phyloP scores from a whole-genome alignment of 2,797 vertebrate species.

The Sternarchorhynchus goeldii region DNA sequence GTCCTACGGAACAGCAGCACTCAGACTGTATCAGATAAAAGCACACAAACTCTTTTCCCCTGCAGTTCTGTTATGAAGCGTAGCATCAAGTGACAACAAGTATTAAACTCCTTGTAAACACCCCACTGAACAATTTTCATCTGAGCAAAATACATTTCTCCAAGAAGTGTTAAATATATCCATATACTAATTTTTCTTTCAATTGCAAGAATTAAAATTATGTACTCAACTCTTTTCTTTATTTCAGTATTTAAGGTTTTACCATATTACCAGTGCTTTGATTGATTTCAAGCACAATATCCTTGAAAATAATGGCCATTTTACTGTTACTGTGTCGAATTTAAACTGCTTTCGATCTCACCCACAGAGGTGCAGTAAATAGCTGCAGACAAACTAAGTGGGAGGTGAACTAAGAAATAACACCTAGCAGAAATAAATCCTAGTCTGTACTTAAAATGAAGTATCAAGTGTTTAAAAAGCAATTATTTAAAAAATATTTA shows the following conservation, averaged over 20 bases:
- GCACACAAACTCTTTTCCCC: slow-evolving; percentile 82
- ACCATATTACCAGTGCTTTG: slow-evolving; percentile 5
- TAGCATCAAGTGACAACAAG: slow-evolving; percentile 47
- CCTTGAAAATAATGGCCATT: slow-evolving; percentile 11
- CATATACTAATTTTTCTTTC: too few relatives aligned
- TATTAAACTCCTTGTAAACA: slow-evolving; percentile 10
- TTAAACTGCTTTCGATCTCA: slow-evolving; percentile 34
- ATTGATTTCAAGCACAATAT: slow-evolving; percentile 11
- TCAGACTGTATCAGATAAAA: slow-evolving; percentile 83
- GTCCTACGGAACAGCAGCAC: slow-evolving; percentile 78
- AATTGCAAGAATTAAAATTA: neutral
- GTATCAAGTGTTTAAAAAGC: slow-evolving; percentile 20
- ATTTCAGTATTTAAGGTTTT: neutral
- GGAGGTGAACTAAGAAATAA: neutral
- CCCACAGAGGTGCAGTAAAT: slow-evolving; percentile 37
- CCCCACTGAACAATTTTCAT: slow-evolving; percentile 20
- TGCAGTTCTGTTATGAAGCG: slow-evolving; percentile 75
- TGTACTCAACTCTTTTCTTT: neutral
- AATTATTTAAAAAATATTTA: neutral
- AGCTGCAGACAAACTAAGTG: slow-evolving; percentile 30
- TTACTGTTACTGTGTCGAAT: slow-evolving; percentile 14
- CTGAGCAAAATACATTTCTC: slow-evolving; percentile 8
- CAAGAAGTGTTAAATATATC: slow-evolving; percentile 3
- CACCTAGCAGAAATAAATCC: slow-evolving; percentile 16
- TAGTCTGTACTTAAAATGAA: slow-evolving; percentile 6